Base-by-base conservation (phyloP, 2,113 vertebrate genomes). In the Tachysurus vachellii region DNA sequence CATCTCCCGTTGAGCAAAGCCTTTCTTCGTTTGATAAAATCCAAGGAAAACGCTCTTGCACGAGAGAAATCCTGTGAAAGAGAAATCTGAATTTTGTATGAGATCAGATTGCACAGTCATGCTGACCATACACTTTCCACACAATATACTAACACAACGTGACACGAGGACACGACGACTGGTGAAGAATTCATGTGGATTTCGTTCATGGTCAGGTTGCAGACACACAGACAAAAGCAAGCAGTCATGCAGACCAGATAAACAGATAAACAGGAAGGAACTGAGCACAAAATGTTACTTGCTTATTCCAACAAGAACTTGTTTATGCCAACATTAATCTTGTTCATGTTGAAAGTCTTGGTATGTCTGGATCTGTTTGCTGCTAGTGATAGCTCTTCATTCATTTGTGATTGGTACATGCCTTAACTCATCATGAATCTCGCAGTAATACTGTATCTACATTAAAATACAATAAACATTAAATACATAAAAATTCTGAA, bases 171-270 rank as follows among this genome's bases (percentile, higher is more conserved):
- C 9, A 44, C 21, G 13, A 50, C 28, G n/a, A 68, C 28, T 76
- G 57, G 50, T 56, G 31, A 50, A 66, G 36, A 82, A 57, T 84
- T 80, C 59, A 80, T 68, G 66, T 61, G 68, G 73, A 75, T 54
- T 79, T 31, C 17, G 21, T 71, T 61, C 44, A 7, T 50, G 80
- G 68, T 73, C 66, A n/a, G 62, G 19, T 83, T 70, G 12, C 64
- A 70, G 61, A 82, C 47, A 36, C 31, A 71, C 56, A 70, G 73
- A 83, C 21, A 57, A 80, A 71, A 36, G 47, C 54, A 85, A 13
- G 2, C 2, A 14, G 26, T 31, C 61, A 86, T 79, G 71, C n/a
- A 8, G 23, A 64, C 23, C 21, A 88, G 56, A 59, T 56, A 36
- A 47, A 53, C 64, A 64, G 10, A 31, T 36, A 42, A 71, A 50